Conservation (phyloP, 2,113 vertebrate species). For the Laticauda laticaudata region DNA sequence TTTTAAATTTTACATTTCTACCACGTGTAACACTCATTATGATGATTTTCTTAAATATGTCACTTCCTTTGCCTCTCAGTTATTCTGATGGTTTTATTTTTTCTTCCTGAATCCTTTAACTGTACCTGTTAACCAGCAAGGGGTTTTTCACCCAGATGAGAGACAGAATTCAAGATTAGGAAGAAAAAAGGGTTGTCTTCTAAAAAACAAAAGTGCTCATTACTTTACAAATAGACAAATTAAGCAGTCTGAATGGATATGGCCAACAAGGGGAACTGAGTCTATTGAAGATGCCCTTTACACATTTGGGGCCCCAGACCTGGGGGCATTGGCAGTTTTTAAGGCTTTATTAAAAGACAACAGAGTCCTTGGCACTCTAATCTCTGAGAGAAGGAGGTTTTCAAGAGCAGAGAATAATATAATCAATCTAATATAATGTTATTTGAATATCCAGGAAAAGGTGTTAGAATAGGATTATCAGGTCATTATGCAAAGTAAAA, state of each 20-base stretch:
- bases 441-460: background rate
- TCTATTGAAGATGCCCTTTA: background rate
- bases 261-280: background rate
- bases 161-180: background rate
- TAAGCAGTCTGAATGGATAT: background rate
- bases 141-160: background rate
- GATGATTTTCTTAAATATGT: background rate
- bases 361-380: background rate
- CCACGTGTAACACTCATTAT: background rate
- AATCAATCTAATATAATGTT: background rate
- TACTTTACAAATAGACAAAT: background rate
- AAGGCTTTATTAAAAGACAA: background rate
- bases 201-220: background rate
- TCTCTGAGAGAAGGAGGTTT: background rate
- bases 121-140: background rate
- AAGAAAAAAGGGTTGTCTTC: background rate
- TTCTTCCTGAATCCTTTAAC: background rate
- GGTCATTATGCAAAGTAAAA: background rate
- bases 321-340: background rate
- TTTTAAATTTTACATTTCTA: background rate
- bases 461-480: background rate
- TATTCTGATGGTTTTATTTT: background rate
- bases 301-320: background rate
- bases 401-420: background rate
- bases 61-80: background rate